A percentile compares a stretch with the other conserved stretches of the same genome.
Conservation (phyloP, 2,888 invertebrate species). For the Drosophila fungiperda region DNA sequence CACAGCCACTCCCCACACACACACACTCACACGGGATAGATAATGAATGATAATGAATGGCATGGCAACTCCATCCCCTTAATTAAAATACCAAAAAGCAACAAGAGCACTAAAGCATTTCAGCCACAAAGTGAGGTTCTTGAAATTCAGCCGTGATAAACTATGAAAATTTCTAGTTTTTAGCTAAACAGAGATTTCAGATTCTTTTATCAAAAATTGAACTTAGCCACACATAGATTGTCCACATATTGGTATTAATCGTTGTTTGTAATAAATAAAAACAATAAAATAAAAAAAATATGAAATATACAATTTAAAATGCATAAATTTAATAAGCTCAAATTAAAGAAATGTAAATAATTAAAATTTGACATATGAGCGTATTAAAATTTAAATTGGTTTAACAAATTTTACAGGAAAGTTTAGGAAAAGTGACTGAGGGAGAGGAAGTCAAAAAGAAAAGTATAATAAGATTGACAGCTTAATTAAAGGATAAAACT, state of each 20-base stretch:
- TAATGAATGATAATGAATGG: constrained; percentile 18
- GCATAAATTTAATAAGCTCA: background rate
- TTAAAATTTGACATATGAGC: background rate
- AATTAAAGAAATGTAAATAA: background rate
- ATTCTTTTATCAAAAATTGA: background rate
- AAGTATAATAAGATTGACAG: background rate
- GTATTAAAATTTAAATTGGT: background rate
- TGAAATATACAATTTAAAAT: background rate
- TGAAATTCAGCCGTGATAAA: constrained; percentile 22
- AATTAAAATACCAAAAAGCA: background rate
- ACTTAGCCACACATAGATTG: constrained; percentile 3
- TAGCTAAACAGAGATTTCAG: background rate
- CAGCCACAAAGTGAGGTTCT: constrained; percentile 37
- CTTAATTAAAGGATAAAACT: background rate
- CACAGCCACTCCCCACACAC: constrained; percentile 17
- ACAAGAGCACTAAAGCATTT: constrained; percentile 36
- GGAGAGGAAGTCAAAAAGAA: background rate
- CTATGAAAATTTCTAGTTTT: constrained; percentile 6
- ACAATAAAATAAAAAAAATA: background rate
- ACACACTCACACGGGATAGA: constrained; percentile 2
- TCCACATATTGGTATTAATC: background rate
- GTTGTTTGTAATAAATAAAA: background rate
- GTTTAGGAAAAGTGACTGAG: background rate
- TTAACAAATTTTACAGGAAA: background rate
- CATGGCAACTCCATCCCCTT: constrained; percentile 2